Evolutionary conservation across 23 tunicate species (phyloP).

Genomic region (Halocynthia aurantium): DNA sequence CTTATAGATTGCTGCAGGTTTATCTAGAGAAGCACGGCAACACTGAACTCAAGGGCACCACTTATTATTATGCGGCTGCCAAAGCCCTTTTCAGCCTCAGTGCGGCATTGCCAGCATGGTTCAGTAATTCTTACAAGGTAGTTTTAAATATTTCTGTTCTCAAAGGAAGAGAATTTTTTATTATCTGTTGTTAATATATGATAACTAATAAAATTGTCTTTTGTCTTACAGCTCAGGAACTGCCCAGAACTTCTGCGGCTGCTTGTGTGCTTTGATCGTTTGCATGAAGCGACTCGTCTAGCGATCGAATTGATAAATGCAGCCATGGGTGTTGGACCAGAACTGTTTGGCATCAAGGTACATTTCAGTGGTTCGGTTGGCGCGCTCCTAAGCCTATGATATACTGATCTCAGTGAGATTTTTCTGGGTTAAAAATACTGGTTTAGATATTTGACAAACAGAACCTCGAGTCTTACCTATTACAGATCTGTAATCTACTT

Average conservation of each 20-base stretch:
- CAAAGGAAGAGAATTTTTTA: background rate
- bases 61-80: constrained; percentile 35
- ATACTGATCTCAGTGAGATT: no score
- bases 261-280: constrained; percentile 60
- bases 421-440: no score
- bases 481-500: no score
- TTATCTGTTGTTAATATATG: background rate
- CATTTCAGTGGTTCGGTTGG: background rate
- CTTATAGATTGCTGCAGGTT: constrained; percentile 61
- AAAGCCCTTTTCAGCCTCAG: constrained; percentile 48
- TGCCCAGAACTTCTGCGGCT: constrained; percentile 60
- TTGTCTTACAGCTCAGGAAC: constrained; percentile 32
- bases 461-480: no score
- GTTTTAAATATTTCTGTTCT: background rate
- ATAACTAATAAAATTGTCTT: background rate
- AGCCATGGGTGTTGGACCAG: constrained; percentile 33
- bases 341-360: constrained; percentile 52
- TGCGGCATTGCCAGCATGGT: constrained; percentile 63
- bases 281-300: constrained; percentile 47
- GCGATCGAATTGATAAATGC: constrained; percentile 43
- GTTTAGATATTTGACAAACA: no score
- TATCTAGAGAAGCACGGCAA: constrained; percentile 30
- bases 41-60: constrained; percentile 4
- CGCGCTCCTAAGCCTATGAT: no score
- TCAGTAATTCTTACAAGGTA: constrained; percentile 49